Evolutionary conservation across 2,888 invertebrate species (phyloP).

Genomic region (Monopis laevigella): DNA sequence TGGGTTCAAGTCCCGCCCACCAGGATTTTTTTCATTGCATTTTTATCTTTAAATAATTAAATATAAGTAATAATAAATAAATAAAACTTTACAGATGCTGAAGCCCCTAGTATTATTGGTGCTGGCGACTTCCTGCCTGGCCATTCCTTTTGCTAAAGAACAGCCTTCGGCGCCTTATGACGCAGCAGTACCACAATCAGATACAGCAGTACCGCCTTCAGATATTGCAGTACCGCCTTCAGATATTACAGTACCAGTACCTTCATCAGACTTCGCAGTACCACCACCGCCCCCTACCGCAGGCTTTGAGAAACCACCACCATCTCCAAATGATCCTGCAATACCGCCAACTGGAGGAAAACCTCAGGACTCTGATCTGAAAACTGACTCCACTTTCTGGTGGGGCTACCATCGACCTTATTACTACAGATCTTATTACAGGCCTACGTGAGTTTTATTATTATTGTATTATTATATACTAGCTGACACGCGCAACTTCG

Average conservation of each 20-base stretch:
- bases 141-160: slow-evolving; percentile 14
- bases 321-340: neutral
- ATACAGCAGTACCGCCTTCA: slow-evolving; percentile 1
- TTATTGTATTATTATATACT: too few species aligned
- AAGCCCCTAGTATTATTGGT: slow-evolving; percentile 13
- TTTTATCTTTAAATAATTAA: too few species aligned
- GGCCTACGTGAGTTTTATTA: slow-evolving; percentile 16
- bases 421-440: slow-evolving; percentile 16
- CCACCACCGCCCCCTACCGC: neutral
- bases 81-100: slow-evolving; percentile 12
- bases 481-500: too few species aligned
- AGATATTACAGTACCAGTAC: neutral
- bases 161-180: neutral
- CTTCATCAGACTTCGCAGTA: neutral
- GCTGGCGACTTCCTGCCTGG: slow-evolving; percentile 14
- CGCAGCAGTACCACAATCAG: neutral
- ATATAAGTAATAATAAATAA: neutral
- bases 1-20: too few species aligned
- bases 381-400: slow-evolving; percentile 24
- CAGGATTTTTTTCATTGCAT: too few species aligned
- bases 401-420: slow-evolving; percentile 15
- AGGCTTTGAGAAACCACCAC: neutral
- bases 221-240: neutral
- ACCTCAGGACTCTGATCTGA: slow-evolving; percentile 19
- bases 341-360: neutral